A percentile compares a stretch with the other conserved stretches of the same genome.
These are phyloP conservation scores for Misgurnus mizolepis DNA, from an alignment of 2,113 vertebrate species.

Conservation along the genomic window DNA sequence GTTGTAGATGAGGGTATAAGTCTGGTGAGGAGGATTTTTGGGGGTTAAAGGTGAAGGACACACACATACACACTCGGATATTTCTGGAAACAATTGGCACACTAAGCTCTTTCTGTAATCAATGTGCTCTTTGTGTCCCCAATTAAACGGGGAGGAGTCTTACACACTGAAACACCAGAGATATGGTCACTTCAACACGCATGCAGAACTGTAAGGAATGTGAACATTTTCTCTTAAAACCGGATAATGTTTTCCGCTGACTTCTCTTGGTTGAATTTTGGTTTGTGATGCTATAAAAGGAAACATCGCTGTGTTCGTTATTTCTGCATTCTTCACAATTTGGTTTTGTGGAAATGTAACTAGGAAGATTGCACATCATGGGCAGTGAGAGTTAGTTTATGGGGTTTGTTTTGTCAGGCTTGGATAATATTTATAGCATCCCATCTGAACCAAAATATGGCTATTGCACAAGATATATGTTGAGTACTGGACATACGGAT, in stretches of 20 bases:
- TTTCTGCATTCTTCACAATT: slow-evolving; percentile 17
- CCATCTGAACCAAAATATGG: slow-evolving; percentile 17
- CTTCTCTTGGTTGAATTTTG: slow-evolving; percentile 7
- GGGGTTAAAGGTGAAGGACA: slow-evolving; percentile 38
- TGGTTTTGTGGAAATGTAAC: slow-evolving; percentile 4
- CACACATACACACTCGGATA: slow-evolving; percentile 40
- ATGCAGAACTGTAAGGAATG: background rate
- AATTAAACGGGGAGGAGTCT: slow-evolving; percentile 56
- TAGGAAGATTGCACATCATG: background rate
- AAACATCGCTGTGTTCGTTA: slow-evolving; percentile 35
- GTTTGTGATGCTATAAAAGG: slow-evolving; percentile 12
- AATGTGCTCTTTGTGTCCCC: slow-evolving; percentile 68
- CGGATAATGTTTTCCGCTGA: too few species aligned
- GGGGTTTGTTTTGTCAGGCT: background rate
- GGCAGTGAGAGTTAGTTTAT: background rate
- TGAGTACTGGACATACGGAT: background rate
- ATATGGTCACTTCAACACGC: slow-evolving; percentile 26
- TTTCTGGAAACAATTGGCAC: slow-evolving; percentile 42
- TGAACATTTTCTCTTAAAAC: background rate
- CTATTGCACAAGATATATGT: background rate
- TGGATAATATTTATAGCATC: slow-evolving; percentile 15
- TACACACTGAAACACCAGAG: slow-evolving; percentile 24
- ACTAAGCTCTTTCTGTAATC: slow-evolving; percentile 55
- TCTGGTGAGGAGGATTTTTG: background rate
- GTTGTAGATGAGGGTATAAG: background rate